Base-by-base conservation (phyloP, 2,888 invertebrate species). In the Apamea anceps region DNA sequence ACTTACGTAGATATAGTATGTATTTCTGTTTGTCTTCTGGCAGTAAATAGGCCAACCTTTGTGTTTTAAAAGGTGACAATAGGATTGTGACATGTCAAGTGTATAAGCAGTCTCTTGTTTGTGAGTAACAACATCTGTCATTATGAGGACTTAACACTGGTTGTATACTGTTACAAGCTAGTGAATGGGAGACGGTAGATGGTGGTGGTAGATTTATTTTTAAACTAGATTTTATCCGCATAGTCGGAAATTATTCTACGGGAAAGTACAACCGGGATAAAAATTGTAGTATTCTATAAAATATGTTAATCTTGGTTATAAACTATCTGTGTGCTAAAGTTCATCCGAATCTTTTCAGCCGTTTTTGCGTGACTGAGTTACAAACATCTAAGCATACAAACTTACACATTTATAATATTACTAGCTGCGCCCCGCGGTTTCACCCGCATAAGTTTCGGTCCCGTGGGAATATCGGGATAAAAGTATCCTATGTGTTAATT, bases 1-100 rank as follows among this genome's bases (percentile, higher is more conserved):
- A 60, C 21, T 32, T 45, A 45, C 32, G 15, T 77, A 42, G 2
- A 25, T 42, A 15, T 13, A n/a, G 28, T 42, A 28, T 13, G 15
- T 4, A 48, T 25, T 72, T 54, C 28, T 72, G 67, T 62, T 67
- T 68, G 37, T 0, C 6, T 72, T 48, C 67, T 42, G 15, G 1
- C 21, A 68, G n/a, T 79, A 68, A 84, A 81, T 84, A 54, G 67
- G 45, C 51, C 45, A 72, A 0, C 48, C 54, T 72, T 84, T 84
- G 66, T 79, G 25, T 72, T 79, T n/a, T 68, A 28, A 60, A 72
- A 54, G 8, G 15, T 62, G 54, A 67, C 66, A 72, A 67, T 62
- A 32, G 66, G 54, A 67, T 77, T 65, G n/a, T n/a, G n/a, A n/a
- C n/a, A 81, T 70, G 57, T 60, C 70, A 66, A 78, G 45, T 25